These are phyloP conservation scores for Pseudopodoces humilis DNA, from an alignment of 2,113 vertebrate species.

Conservation along the genomic window DNA sequence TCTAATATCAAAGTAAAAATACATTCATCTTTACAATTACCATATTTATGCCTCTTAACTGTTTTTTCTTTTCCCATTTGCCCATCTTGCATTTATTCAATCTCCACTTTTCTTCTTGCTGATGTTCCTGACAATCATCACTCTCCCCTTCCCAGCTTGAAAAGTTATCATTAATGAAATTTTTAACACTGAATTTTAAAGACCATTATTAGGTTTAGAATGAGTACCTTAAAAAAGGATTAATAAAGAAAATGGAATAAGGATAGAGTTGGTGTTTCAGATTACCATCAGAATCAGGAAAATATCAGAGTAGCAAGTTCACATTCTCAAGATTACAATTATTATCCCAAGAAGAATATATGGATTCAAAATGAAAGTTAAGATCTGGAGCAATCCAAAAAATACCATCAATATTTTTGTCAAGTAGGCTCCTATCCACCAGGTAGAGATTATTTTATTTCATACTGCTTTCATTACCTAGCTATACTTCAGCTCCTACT, in stretches of 20 bases:
- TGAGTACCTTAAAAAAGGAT: not conserved
- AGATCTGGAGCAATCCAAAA: not conserved
- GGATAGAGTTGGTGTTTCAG: not conserved
- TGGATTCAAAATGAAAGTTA: not conserved
- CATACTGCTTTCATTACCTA: not conserved
- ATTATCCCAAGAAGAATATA: not conserved
- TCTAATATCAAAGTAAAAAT: slow-evolving; percentile 37
- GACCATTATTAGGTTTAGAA: slow-evolving; percentile 9
- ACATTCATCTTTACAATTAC: slow-evolving; percentile 40
- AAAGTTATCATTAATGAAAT: slow-evolving; percentile 33
- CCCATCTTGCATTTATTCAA: slow-evolving; percentile 33
- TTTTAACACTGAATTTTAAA: slow-evolving; percentile 27
- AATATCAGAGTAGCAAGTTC: not conserved
- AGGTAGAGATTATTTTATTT: not conserved
- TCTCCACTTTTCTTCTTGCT: not conserved
- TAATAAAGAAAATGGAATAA: slow-evolving; percentile 9
- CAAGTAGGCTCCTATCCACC: not conserved
- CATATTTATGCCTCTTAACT: slow-evolving; percentile 52
- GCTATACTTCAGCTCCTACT: not conserved
- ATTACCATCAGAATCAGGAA: not conserved
- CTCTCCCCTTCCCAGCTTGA: not conserved
- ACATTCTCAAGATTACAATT: not conserved
- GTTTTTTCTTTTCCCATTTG: slow-evolving; percentile 31
- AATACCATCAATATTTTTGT: not conserved
- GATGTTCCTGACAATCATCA: slow-evolving; percentile 50